A percentile compares a stretch with the other conserved stretches of the same genome.
phyloP scores from a whole-genome alignment of 1,140 invertebrate genomes.

The Drosophila takahashii region DNA sequence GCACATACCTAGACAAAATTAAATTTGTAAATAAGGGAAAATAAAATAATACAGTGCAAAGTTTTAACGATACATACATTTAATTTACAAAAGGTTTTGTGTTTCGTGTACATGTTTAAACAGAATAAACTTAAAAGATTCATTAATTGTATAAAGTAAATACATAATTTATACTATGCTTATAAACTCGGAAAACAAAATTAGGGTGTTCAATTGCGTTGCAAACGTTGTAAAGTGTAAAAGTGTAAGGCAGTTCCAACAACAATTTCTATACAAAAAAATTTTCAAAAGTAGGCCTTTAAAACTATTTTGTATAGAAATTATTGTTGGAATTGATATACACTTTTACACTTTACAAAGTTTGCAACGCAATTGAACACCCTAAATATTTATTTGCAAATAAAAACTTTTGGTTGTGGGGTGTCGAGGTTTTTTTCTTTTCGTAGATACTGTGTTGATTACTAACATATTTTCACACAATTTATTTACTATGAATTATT shows the following conservation, averaged over 20 bases:
- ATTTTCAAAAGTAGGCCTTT: too few relatives aligned
- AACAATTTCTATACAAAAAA: too few relatives aligned
- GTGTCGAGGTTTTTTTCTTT: too few relatives aligned
- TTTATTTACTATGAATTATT: too few relatives aligned
- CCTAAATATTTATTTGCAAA: not conserved
- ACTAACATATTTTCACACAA: too few relatives aligned
- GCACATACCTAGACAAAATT: not conserved
- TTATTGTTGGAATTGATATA: too few relatives aligned
- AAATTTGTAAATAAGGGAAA: not conserved
- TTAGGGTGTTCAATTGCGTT: too few relatives aligned
- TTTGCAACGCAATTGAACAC: too few relatives aligned
- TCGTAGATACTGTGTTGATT: not conserved
- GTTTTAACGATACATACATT: slow-evolving; percentile 1
- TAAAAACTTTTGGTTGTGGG: not conserved
- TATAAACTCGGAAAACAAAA: not conserved
- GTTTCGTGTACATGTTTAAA: not conserved
- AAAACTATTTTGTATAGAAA: too few relatives aligned
- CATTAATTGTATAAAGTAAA: not conserved
- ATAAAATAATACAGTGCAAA: slow-evolving; percentile 12
- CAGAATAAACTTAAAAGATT: slow-evolving; percentile 6
- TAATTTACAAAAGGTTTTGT: slow-evolving; percentile 3
- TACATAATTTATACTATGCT: not conserved
- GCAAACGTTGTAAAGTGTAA: too few relatives aligned
- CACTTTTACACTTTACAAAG: too few relatives aligned
- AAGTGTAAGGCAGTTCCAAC: too few relatives aligned